These are phyloP conservation scores for Motacilla alba DNA, from an alignment of 2,113 vertebrate species.

Conservation along the genomic window DNA sequence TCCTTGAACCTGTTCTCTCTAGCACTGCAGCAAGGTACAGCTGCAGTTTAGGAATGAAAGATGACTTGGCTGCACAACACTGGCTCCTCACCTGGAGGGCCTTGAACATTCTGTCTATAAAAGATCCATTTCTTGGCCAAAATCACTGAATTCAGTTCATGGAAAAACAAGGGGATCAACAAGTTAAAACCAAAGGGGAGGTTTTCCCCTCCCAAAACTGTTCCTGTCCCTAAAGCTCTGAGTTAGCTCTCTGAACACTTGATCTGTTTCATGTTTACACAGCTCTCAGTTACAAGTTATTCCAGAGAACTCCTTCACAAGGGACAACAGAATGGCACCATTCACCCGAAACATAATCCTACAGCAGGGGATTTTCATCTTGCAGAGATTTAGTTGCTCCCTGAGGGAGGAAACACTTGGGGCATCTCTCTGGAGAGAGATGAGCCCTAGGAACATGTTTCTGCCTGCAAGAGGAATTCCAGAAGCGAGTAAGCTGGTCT, in stretches of 20 bases:
- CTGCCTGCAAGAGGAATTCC: background rate
- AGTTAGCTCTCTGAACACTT: background rate
- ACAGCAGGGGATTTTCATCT: background rate
- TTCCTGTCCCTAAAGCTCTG: background rate
- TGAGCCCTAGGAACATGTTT: background rate
- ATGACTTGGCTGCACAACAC: background rate
- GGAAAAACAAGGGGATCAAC: background rate
- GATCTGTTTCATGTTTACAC: background rate
- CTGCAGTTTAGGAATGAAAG: background rate
- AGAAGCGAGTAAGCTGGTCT: background rate
- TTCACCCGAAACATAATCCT: background rate
- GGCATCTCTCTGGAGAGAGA: background rate
- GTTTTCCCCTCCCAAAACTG: background rate
- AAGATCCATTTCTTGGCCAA: background rate
- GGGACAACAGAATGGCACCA: background rate
- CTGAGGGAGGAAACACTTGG: background rate
- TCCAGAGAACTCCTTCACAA: background rate
- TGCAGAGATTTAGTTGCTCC: background rate
- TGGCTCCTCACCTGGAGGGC: background rate
- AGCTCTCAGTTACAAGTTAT: background rate
- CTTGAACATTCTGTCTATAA: background rate
- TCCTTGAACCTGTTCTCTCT: constrained; percentile 5
- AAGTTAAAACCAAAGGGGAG: background rate
- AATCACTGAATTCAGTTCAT: background rate
- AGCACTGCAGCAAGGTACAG: background rate